Percentiles rank a stretch among this genome's conserved stretches.
phyloP scores from a whole-genome alignment of 1,140 invertebrate genomes.

The Eupristina koningsbergeri region DNA sequence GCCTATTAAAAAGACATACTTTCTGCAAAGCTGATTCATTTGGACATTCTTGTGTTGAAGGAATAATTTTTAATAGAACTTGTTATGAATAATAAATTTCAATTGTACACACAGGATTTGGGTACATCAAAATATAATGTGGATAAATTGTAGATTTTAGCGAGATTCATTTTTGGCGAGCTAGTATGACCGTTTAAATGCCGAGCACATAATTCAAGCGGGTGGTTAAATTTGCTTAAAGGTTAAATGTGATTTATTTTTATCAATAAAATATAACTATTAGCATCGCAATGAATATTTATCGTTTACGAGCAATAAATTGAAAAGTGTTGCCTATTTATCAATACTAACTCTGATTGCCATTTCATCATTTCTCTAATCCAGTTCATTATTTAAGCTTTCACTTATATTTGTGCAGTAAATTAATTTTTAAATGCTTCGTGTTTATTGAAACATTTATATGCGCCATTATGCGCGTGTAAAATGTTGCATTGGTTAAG shows the following conservation, averaged over 20 bases:
- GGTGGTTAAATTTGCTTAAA: neutral
- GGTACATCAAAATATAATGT: neutral
- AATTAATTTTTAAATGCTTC: neutral
- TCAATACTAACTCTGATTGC: neutral
- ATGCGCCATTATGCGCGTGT: too few relatives aligned
- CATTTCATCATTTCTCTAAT: neutral
- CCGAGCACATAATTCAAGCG: neutral
- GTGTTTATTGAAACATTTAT: too few relatives aligned
- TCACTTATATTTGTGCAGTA: too few relatives aligned
- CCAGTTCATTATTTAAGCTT: neutral
- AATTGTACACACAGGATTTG: conserved; percentile 23
- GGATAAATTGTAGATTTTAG: neutral
- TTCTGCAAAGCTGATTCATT: conserved; percentile 20
- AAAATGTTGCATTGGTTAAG: too few relatives aligned
- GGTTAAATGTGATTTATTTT: neutral
- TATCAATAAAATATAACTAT: neutral
- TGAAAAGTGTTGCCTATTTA: neutral
- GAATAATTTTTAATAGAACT: conserved; percentile 21
- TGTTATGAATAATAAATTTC: conserved; percentile 12
- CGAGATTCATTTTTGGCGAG: neutral
- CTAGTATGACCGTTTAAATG: neutral
- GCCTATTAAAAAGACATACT: conserved; percentile 29
- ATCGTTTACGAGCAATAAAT: neutral
- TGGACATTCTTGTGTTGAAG: conserved; percentile 9
- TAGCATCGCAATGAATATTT: neutral